Conservation (phyloP, 2,888 invertebrate species). For the Cerastis leucographa region DNA sequence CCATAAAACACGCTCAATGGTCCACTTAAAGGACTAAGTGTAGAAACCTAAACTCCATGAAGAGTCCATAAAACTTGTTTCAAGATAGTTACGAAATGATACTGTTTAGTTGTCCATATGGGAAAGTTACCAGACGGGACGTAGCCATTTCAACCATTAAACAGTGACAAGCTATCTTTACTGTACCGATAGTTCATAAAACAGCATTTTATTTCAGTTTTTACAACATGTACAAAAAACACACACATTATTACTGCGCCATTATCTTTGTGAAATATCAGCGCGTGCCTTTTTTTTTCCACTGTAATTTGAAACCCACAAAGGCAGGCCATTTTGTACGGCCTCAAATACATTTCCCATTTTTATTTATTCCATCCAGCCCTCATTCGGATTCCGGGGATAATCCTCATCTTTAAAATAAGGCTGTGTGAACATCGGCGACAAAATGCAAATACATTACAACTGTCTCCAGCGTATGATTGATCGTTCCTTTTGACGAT, state of each 20-base stretch:
- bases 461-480: constrained; percentile 62
- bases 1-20: too few relatives aligned
- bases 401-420: constrained; percentile 61
- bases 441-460: constrained; percentile 70
- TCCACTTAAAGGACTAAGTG: too few relatives aligned
- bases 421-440: constrained; percentile 52
- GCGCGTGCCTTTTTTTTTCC: constrained; percentile 23
- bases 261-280: constrained; percentile 35
- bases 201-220: not conserved
- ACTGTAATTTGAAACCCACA: constrained; percentile 44
- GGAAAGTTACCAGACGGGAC: too few relatives aligned
- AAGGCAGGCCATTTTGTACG: constrained; percentile 44
- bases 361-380: constrained; percentile 58
- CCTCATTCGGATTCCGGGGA: constrained; percentile 58
- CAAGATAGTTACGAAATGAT: not conserved
- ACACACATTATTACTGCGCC: constrained; percentile 3
- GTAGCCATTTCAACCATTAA: too few relatives aligned
- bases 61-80: not conserved
- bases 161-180: not conserved
- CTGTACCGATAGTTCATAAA: not conserved
- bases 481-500: constrained; percentile 62
- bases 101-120: too few relatives aligned
- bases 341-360: constrained; percentile 46
- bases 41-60: too few relatives aligned
- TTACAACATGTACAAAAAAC: not conserved